Evolutionary conservation across 2,113 vertebrate species (phyloP), one percentile per base, ranked within the genome.

Genomic region (Vulpes vulpes): DNA sequence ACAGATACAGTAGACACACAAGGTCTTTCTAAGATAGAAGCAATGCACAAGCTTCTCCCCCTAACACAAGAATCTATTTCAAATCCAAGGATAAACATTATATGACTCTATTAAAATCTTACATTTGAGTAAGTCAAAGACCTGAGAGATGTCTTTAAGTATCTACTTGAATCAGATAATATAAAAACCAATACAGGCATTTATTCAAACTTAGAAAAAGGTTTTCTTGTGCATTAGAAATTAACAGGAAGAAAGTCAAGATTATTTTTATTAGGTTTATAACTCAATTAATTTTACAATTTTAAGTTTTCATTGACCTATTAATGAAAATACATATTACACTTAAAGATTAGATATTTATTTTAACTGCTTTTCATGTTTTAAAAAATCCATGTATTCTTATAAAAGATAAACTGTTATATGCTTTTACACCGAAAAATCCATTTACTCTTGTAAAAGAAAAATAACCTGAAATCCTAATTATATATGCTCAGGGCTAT

Each of bases 401-500:
- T 19, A 69, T 94, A 64, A 94, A 96, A 94, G 27, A 91, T 94
- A 87, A 90, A 35, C 69, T 32, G 20, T 88, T 88, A 62, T 7
- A 23, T 79, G 16, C 32, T 80, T 95, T 97, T 88, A 94, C n/a
- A 92, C 71, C 79, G 94, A 94, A 94, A 94, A 94, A 93, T 79
- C 30, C 15, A 80, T 62, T 59, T 81, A 91, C 0, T 74, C 11
- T 94, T 88, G 53, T 22, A n/a, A 90, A 60, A 76, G 57, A 94
- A 95, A 89, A 73, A 88, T 49, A 57, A 64, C 57, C 30, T 81
- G 11, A 92, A 64, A 88, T 80, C 27, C n/a, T 35, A 10, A 65
- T 84, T 86, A 60, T n/a, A 57, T 55, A 74, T 20, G 17, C 15
- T 96, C 59, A 32, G 43, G 32, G 38, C 62, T 90, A 2, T 17